Conservation (phyloP, 1,140 invertebrate species). For the Anastrepha obliqua region DNA sequence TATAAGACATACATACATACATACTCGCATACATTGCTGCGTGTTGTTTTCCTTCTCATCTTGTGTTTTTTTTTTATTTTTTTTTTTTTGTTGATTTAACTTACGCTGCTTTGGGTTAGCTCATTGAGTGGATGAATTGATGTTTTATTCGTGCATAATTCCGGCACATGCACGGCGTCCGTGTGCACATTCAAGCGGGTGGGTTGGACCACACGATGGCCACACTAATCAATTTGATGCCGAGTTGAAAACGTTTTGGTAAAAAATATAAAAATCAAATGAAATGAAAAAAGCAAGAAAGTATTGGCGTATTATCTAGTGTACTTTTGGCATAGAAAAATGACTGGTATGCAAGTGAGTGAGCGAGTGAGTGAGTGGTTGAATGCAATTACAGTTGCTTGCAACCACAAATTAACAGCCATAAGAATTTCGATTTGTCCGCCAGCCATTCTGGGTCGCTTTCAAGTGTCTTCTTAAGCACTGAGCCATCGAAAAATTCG, state of each 20-base stretch:
- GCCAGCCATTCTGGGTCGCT: neutral
- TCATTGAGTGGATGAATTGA: conserved; percentile 51
- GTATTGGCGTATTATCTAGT: neutral
- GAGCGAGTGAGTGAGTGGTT: neutral
- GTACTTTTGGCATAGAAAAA: conserved; percentile 48
- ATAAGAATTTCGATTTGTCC: conserved; percentile 25
- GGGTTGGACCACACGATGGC: conserved; percentile 37
- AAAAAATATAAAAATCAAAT: neutral
- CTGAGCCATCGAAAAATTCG: neutral
- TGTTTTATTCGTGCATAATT: conserved; percentile 52
- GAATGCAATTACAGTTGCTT: conserved; percentile 21
- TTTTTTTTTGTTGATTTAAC: neutral
- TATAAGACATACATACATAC: neutral
- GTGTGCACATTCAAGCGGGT: neutral
- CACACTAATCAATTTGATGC: conserved; percentile 35
- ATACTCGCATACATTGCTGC: neutral
- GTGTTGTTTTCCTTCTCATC: conserved; percentile 5
- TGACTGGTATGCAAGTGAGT: neutral
- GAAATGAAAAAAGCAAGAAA: neutral
- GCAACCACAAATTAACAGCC: conserved; percentile 51
- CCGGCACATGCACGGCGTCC: neutral
- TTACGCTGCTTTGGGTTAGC: neutral
- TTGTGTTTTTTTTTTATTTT: neutral
- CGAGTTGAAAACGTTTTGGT: conserved; percentile 34
- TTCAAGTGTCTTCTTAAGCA: neutral